These are phyloP conservation scores for Mirza zaza DNA, from an alignment of 2,113 vertebrate genomes.

Conservation along the genomic window DNA sequence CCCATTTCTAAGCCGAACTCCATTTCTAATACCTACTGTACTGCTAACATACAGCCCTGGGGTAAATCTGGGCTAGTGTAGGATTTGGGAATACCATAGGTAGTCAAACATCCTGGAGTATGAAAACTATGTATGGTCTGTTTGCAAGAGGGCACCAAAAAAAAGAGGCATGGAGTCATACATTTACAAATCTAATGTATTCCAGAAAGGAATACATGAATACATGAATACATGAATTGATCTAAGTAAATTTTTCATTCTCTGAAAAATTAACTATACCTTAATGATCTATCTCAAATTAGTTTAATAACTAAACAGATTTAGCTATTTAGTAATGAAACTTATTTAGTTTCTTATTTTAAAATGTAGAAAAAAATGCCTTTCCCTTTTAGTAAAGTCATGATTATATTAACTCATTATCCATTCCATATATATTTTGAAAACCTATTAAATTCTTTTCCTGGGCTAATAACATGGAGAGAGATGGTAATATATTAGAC, in stretches of 20 bases:
- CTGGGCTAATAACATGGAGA: background rate
- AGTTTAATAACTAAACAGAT: background rate
- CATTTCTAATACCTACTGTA: background rate
- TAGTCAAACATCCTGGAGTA: background rate
- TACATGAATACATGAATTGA: too few species aligned
- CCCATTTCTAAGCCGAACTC: background rate
- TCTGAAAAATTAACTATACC: background rate
- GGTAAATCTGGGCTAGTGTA: background rate
- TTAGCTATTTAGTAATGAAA: background rate
- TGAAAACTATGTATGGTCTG: background rate
- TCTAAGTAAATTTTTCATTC: background rate
- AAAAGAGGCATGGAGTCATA: background rate
- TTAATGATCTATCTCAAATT: background rate
- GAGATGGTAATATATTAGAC: background rate
- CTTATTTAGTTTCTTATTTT: background rate
- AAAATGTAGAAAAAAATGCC: background rate
- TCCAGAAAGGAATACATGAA: background rate
- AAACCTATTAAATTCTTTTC: background rate
- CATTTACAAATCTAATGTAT: background rate
- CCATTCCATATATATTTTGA: background rate
- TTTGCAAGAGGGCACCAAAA: background rate
- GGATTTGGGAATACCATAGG: rapidly evolving
- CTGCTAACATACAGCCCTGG: background rate
- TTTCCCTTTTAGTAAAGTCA: background rate
- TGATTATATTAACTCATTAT: background rate